Evolutionary conservation across 2,888 invertebrate genomes (phyloP), one percentile per base, ranked within the genome.

Genomic region (Lucinisca nassula): DNA sequence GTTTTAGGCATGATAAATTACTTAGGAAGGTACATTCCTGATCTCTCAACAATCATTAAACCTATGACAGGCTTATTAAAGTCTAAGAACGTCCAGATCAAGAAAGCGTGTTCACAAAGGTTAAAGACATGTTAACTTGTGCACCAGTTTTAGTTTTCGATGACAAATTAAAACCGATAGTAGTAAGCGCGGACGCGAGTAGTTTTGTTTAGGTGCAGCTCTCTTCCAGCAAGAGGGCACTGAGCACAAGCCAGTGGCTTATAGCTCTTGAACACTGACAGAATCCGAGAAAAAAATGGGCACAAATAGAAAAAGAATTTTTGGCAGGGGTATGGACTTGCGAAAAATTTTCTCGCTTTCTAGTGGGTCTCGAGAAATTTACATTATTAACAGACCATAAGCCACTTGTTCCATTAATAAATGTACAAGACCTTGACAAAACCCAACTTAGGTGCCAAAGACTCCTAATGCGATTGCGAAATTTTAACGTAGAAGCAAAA

Each of bases 221-320:
- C 76, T 93, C 3, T 78, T 87, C 17, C 90, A 88, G 37, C 12
- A 75, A n/a, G 87, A 90, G 27, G 88, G 82, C 0, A 51, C 40
- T 0, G 67, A 83, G 12, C 27, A 88, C 12, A 88, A 84, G 51
- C 91, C 93, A n/a, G 83, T 92, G 2, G 90, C 89, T 17, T 92
- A 72, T 76, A 82, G 79, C 45, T 93, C 92, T n/a, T 27, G 92
- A 14, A 92, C 89, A 38, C 82, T 93, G 0, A 90, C 92, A 4
- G 58, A 67, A n/a, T 17, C 84, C 0, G 91, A 92, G 77, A 67
- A 17, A 6, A n/a, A 85, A 84, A n/a, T 93, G 87, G 58, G 90
- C 91, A 12, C 90, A 91, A 27, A 91, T 92, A 14, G 89, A 91
- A 49, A 91, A 92, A 74, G 88, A 91, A 30, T 88, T 85, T 70